phyloP scores from a whole-genome alignment of 2,888 invertebrate species.

The Rhagonycha fulva region DNA sequence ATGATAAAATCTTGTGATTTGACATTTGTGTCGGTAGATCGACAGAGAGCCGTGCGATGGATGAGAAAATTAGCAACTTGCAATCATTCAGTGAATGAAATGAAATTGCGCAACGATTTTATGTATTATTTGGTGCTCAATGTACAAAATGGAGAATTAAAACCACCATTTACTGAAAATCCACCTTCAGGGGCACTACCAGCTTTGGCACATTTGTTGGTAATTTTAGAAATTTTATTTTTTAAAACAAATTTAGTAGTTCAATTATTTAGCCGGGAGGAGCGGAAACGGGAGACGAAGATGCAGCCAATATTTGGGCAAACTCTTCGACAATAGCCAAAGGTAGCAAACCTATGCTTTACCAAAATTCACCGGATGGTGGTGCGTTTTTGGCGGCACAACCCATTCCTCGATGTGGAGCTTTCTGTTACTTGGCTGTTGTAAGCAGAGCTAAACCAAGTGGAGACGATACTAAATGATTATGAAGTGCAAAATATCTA shows the following conservation, averaged over 20 bases:
- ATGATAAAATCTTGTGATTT: neutral
- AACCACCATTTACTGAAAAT: constrained; percentile 56
- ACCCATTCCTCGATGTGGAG: constrained; percentile 62
- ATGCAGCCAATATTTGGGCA: constrained; percentile 36
- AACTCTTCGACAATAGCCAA: constrained; percentile 7
- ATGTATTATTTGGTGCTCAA: constrained; percentile 59
- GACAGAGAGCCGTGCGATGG: constrained; percentile 57
- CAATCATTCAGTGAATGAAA: constrained; percentile 56
- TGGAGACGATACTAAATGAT: neutral
- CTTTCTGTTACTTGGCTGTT: constrained; percentile 63
- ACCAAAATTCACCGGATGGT: constrained; percentile 61
- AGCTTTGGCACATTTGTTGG: constrained; percentile 54
- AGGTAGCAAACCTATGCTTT: constrained; percentile 52
- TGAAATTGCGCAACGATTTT: constrained; percentile 60
- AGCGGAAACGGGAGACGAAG: constrained; percentile 30
- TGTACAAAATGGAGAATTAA: constrained; percentile 56
- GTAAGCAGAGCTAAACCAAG: constrained; percentile 45
- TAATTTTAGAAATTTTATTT: constrained; percentile 34
- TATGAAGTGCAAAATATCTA: neutral
- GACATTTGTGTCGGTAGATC: constrained; percentile 46
- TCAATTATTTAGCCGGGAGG: constrained; percentile 47
- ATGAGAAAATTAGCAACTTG: constrained; percentile 57
- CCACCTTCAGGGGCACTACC: constrained; percentile 57
- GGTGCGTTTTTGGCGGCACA: constrained; percentile 62
- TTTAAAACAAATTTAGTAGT: neutral